These are phyloP conservation scores for Cynocephalus volans DNA, from an alignment of 2,113 vertebrate species.

Conservation along the genomic window DNA sequence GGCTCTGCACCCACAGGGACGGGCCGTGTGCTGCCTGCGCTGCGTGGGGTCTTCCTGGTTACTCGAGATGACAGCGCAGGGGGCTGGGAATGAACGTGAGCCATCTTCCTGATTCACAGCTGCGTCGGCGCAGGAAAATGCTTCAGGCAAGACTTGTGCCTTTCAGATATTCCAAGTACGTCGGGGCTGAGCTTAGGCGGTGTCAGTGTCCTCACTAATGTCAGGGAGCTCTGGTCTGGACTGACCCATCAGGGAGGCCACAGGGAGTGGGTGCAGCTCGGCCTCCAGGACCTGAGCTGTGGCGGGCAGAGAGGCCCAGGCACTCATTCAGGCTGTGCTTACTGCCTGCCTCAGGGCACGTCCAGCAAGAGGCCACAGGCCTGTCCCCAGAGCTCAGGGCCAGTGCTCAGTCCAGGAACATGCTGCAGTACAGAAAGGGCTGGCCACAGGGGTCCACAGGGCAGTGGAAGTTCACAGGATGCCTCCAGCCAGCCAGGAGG, in stretches of 20 bases:
- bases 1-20: rapidly evolving
- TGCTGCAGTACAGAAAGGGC: neutral
- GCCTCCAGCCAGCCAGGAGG: neutral
- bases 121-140: rapidly evolving
- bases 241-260: neutral
- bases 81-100: no score
- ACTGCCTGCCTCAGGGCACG: neutral
- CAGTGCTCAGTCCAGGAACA: neutral
- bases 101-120: neutral
- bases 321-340: neutral
- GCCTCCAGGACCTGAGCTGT: neutral
- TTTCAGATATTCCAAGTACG: no score
- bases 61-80: neutral
- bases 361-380: rapidly evolving
- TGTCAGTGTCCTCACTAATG: no score
- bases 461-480: neutral
- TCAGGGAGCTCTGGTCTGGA: neutral
- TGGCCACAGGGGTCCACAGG: neutral
- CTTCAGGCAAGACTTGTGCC: neutral
- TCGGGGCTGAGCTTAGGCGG: neutral
- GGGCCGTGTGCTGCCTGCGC: rapidly evolving
- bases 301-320: neutral
- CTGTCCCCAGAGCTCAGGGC: neutral
- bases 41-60: neutral
- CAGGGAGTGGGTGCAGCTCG: rapidly evolving